phyloP scores from a whole-genome alignment of 2,888 invertebrate species.

The Tenodera sinensis region DNA sequence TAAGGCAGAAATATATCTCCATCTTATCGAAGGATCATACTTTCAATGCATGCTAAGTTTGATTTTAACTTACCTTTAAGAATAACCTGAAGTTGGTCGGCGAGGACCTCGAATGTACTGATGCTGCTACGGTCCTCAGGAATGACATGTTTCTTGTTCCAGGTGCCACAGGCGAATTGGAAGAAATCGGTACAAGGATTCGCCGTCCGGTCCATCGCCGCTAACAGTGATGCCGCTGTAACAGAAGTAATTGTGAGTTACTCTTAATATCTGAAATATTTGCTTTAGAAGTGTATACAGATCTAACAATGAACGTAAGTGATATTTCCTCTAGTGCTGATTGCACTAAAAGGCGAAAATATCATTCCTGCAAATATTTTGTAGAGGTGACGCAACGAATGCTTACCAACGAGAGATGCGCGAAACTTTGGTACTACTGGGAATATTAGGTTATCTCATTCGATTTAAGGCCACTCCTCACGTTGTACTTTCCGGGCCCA shows the following conservation, averaged over 20 bases:
- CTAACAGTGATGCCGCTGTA: constrained; percentile 71
- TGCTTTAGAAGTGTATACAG: background rate
- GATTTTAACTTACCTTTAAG: constrained; percentile 55
- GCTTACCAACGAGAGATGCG: too few species aligned
- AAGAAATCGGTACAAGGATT: constrained; percentile 84
- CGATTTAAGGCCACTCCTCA: too few species aligned
- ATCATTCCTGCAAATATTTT: too few species aligned
- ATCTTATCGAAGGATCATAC: too few species aligned
- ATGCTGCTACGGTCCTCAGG: constrained; percentile 81
- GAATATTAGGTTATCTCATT: too few species aligned
- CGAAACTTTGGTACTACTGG: too few species aligned
- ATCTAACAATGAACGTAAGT: background rate
- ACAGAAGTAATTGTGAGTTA: background rate
- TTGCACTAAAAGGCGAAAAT: background rate
- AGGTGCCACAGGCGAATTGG: constrained; percentile 81
- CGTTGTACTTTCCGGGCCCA: too few species aligned
- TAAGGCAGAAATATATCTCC: too few species aligned
- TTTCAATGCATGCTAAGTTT: too few species aligned
- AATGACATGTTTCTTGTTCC: constrained; percentile 82
- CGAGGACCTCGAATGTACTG: constrained; percentile 80
- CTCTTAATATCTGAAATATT: too few species aligned
- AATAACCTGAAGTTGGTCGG: constrained; percentile 77
- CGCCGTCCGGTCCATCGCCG: constrained; percentile 72
- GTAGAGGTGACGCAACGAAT: too few species aligned
- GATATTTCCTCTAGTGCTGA: background rate